phyloP scores from a whole-genome alignment of 1,140 invertebrate genomes.

The Cryptotermes secundus region DNA sequence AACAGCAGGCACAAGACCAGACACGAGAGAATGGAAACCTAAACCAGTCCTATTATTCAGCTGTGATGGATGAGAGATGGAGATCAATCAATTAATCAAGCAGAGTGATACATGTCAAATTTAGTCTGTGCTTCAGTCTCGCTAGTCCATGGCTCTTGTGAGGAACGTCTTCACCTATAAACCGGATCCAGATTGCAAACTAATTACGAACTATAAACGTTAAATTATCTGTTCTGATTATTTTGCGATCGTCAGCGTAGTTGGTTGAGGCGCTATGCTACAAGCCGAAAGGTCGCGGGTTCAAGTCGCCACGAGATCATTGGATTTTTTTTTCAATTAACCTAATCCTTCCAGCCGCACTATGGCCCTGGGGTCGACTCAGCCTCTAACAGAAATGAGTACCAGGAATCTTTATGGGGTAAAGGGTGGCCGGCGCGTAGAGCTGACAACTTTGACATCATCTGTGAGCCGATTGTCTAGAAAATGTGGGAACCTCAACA shows the following conservation, averaged over 20 bases:
- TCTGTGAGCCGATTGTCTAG: no score
- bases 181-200: not conserved
- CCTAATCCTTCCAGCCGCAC: no score
- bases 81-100: constrained; percentile 3
- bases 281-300: no score
- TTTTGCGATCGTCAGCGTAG: not conserved
- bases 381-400: no score
- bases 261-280: no score
- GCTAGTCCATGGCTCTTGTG: not conserved
- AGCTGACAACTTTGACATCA: no score
- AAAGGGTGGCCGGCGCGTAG: no score
- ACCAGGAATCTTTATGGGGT: no score
- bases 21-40: not conserved
- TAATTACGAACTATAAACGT: not conserved
- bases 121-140: not conserved
- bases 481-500: no score
- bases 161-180: not conserved
- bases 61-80: not conserved
- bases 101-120: not conserved
- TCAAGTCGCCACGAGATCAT: no score
- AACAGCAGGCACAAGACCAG: not conserved
- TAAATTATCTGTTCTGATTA: not conserved
- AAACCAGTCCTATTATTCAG: constrained; percentile 9
- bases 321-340: no score
- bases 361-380: no score